Evolutionary conservation across 2,113 vertebrate genomes (phyloP).

Genomic region (Melanerpes aurifrons): DNA sequence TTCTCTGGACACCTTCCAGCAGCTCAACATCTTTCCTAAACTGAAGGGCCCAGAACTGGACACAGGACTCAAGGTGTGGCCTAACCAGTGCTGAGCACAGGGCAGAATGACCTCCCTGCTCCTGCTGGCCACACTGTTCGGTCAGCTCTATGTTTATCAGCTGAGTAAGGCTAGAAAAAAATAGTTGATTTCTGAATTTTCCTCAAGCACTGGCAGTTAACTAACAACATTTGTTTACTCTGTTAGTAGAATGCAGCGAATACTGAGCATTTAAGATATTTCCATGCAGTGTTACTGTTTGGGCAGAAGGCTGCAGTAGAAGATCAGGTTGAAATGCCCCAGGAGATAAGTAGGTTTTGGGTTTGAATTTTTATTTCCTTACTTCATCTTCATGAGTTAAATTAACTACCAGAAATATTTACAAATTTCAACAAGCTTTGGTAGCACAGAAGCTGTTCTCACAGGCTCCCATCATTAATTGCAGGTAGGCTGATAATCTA

Average conservation of each 20-base stretch:
- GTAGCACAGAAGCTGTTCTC: not conserved
- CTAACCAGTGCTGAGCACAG: too few species aligned
- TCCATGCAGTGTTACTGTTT: conserved; percentile 54
- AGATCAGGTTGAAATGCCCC: conserved; percentile 42
- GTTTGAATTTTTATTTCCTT: not conserved
- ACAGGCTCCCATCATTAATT: not conserved
- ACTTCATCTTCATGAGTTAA: not conserved
- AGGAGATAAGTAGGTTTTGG: not conserved
- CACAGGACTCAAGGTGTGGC: too few species aligned
- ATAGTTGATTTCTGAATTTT: not conserved
- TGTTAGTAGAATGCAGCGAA: not conserved
- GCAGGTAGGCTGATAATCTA: not conserved
- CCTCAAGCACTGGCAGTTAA: not conserved
- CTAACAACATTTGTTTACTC: not conserved
- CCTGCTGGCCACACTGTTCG: too few species aligned
- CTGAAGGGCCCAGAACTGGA: too few species aligned
- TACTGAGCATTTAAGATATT: not conserved
- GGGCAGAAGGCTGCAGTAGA: conserved; percentile 75
- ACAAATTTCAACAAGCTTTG: not conserved
- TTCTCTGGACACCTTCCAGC: too few species aligned
- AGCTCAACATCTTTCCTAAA: too few species aligned
- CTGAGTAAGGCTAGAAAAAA: not conserved
- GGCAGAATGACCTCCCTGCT: too few species aligned
- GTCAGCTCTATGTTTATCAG: not conserved
- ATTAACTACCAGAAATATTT: conserved; percentile 4